Evolutionary conservation across 2,113 vertebrate species (phyloP), one percentile per base, ranked within the genome.

Genomic region (Calyptomena viridis): DNA sequence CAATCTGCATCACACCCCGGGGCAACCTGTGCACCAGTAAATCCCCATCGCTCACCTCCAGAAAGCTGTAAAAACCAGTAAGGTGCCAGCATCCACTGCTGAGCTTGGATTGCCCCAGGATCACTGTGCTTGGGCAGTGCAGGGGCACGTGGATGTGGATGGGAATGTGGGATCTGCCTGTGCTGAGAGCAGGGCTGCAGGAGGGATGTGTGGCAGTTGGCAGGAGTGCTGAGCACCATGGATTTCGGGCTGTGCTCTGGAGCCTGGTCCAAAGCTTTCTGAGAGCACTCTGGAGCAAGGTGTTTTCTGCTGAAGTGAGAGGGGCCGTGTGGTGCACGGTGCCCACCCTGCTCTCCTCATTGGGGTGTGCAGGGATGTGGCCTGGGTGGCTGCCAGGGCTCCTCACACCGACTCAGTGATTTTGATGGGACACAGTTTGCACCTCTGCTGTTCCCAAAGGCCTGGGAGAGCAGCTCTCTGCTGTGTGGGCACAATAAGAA

Each of bases 111-210:
- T 56, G 28, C 35, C 39, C 64, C 31, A 4, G 3, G 46, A 31
- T 14, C 40, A 17, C 37, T 12, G 59, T 2, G 3, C 73, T 13
- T 1, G 1, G 30, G 56, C 40, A 50, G 37, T 5, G 13, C 44
- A 35, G 47, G 0, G 20, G 16, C 28, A 3, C 1, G 0, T 0
- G 27, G 74, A 56, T 8, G 5, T 0, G 1, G 40, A 19, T 0
- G 1, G 58, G 44, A 60, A 23, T 0, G 2, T 10, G 72, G 35
- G 40, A 46, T 3, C 81, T n/a, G 30, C 21, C n/a, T 20, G 27
- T 0, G 1, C 22, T 9, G 49, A 42, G 39, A 63, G 21, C 2
- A 0, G 63, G 40, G 37, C 71, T 30, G 75, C n/a, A 14, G 71
- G 33, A 56, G 50, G 88, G 40, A 18, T 0, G 2, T 2, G 7